Percentiles rank a stretch among this genome's conserved stretches.
Conservation (phyloP, 1,140 invertebrate genomes). For the Teleogryllus occipitalis region DNA sequence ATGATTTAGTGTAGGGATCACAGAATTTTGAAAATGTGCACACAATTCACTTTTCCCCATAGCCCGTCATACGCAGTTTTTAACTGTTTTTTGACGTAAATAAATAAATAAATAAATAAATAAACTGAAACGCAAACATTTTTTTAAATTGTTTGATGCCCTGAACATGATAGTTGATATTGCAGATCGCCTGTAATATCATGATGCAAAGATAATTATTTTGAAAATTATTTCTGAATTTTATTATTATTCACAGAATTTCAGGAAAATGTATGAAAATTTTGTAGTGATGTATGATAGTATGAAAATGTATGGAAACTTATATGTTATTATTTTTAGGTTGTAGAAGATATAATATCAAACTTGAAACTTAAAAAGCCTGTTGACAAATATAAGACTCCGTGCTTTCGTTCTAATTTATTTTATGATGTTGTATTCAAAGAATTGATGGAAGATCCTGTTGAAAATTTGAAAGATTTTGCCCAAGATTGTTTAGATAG, state of each 20-base stretch:
- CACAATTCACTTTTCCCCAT: no score
- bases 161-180: no score
- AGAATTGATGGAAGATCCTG: slow-evolving; percentile 68
- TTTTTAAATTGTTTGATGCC: no score
- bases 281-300: no score
- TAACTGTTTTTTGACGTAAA: no score
- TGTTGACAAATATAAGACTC: slow-evolving; percentile 47
- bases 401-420: slow-evolving; percentile 58
- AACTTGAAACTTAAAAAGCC: slow-evolving; percentile 46
- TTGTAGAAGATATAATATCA: slow-evolving; percentile 48
- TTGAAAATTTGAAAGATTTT: slow-evolving; percentile 65
- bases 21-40: no score
- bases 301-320: neutral
- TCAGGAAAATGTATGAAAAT: no score
- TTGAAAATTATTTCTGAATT: neutral
- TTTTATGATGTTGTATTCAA: slow-evolving; percentile 70
- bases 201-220: neutral
- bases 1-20: no score
- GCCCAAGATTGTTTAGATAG: slow-evolving; percentile 44
- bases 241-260: neutral
- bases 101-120: no score
- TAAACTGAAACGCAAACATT: no score
- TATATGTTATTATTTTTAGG: slow-evolving; percentile 29
- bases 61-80: no score
- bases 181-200: no score